Evolutionary conservation across 1,140 invertebrate genomes (phyloP).

Genomic region (Cecropterus lyciades): DNA sequence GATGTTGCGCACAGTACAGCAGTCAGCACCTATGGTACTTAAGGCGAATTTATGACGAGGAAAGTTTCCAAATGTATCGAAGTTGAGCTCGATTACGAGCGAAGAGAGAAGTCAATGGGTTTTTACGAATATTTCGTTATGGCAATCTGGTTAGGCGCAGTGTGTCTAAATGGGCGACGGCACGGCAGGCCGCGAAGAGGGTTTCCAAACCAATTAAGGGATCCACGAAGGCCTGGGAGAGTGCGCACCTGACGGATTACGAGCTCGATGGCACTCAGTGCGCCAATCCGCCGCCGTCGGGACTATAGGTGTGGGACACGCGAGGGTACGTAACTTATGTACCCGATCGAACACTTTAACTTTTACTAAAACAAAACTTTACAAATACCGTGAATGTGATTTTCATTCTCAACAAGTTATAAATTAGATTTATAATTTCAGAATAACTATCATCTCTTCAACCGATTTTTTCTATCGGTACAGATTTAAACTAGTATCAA

Average conservation of each 20-base stretch:
- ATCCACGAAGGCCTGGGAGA: conserved; percentile 78
- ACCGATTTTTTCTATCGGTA: no score
- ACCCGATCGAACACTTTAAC: conserved; percentile 43
- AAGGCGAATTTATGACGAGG: conserved; percentile 55
- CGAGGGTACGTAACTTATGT: conserved; percentile 48
- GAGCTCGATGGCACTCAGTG: conserved; percentile 78
- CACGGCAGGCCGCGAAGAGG: conserved; percentile 79
- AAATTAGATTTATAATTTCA: no score
- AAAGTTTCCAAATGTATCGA: conserved; percentile 55
- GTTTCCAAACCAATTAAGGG: conserved; percentile 82
- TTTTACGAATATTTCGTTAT: conserved; percentile 76
- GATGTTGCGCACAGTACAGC: conserved; percentile 37
- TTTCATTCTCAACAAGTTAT: neutral
- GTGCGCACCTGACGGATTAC: conserved; percentile 73
- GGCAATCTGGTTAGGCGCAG: conserved; percentile 79
- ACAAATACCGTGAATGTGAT: neutral
- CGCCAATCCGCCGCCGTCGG: conserved; percentile 57
- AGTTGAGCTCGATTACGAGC: conserved; percentile 48
- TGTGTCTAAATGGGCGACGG: conserved; percentile 69
- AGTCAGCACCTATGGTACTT: conserved; percentile 63
- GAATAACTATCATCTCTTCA: no score
- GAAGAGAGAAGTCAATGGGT: conserved; percentile 66
- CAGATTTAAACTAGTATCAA: no score
- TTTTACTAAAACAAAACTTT: conserved; percentile 11
- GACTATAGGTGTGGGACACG: conserved; percentile 68